Conservation (phyloP, 2,888 invertebrate genomes). For the Priocnemis perturbator region DNA sequence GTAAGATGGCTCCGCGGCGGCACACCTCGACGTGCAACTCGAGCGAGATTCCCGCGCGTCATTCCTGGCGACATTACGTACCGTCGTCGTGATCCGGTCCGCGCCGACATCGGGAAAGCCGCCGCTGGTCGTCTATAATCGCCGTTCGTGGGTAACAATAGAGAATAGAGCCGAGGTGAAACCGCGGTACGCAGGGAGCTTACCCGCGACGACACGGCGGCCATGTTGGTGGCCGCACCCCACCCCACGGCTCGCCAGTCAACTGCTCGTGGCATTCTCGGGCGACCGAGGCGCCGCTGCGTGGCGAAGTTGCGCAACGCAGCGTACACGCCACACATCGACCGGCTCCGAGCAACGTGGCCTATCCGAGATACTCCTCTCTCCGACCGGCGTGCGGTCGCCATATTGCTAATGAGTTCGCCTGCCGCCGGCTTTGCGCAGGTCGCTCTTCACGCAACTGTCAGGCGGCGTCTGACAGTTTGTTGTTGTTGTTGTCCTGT, state of each 20-base stretch:
- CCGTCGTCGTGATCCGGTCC: conserved; percentile 36
- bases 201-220: conserved; percentile 48
- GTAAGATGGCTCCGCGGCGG: conserved; percentile 51
- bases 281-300: conserved; percentile 7
- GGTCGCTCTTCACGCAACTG: conserved; percentile 28
- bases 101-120: conserved; percentile 35
- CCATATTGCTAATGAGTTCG: conserved; percentile 62
- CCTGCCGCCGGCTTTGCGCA: conserved; percentile 46
- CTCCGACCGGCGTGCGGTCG: conserved; percentile 32
- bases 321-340: neutral
- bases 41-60: neutral
- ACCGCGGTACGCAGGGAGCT: conserved; percentile 35
- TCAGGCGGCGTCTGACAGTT: too few species aligned
- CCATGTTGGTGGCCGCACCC: conserved; percentile 54
- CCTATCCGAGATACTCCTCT: conserved; percentile 34
- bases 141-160: conserved; percentile 27
- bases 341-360: neutral
- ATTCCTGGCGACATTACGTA: conserved; percentile 39
- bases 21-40: conserved; percentile 17
- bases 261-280: conserved; percentile 19
- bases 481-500: too few species aligned
- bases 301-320: neutral
- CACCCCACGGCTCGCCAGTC: conserved; percentile 39
- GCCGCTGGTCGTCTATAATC: conserved; percentile 17
- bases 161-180: conserved; percentile 27